phyloP scores from a whole-genome alignment of 2,113 vertebrate genomes.

The Hippoglossus stenolepis region DNA sequence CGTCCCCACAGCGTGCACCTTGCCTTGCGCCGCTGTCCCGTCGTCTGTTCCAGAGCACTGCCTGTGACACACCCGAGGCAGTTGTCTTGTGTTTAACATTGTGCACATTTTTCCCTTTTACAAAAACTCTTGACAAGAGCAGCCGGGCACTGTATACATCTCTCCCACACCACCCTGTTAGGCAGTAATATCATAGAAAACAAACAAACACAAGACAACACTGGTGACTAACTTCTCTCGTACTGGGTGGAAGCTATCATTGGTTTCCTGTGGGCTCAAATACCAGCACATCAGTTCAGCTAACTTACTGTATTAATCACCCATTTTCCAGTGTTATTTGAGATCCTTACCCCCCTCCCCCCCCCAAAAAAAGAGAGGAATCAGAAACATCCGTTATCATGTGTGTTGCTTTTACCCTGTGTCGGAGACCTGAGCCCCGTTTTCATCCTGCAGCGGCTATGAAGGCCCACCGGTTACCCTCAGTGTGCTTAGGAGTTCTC shows the following conservation, averaged over 20 bases:
- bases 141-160: slow-evolving; percentile 5
- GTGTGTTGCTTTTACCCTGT: slow-evolving; percentile 56
- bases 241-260: slow-evolving; percentile 35
- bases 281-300: slow-evolving; percentile 31
- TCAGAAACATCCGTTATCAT: slow-evolving; percentile 26
- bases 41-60: slow-evolving; percentile 13
- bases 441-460: slow-evolving; percentile 15
- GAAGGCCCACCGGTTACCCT: slow-evolving; percentile 32
- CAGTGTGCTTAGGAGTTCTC: slow-evolving; percentile 69
- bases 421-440: slow-evolving; percentile 30
- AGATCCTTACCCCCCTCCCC: neutral
- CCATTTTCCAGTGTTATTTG: slow-evolving; percentile 21
- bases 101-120: slow-evolving; percentile 67
- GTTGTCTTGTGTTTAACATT: slow-evolving; percentile 54
- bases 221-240: slow-evolving; percentile 54
- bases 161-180: slow-evolving; percentile 29
- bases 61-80: slow-evolving; percentile 6
- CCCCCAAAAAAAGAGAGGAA: neutral
- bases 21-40: neutral
- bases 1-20: slow-evolving; percentile 10
- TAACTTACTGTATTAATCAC: slow-evolving; percentile 10
- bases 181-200: slow-evolving; percentile 67
- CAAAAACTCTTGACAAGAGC: slow-evolving; percentile 44
- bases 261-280: slow-evolving; percentile 46
- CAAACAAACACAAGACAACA: slow-evolving; percentile 71